phyloP scores from a whole-genome alignment of 2,888 invertebrate species.

The Nomada ferruginata region DNA sequence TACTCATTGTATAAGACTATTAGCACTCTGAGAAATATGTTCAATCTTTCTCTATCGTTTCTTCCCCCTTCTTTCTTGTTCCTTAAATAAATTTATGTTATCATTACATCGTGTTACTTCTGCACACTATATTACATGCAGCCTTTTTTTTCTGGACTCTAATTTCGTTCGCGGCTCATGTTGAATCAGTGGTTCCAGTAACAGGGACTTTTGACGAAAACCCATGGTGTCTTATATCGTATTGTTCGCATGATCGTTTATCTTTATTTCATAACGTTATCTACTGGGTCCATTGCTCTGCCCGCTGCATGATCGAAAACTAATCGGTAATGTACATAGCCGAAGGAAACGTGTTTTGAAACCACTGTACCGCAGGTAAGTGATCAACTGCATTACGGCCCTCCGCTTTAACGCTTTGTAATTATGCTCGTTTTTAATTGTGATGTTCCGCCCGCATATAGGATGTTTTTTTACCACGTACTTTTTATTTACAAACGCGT shows the following conservation, averaged over 20 bases:
- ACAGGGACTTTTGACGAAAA: conserved; percentile 56
- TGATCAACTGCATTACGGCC: conserved; percentile 76
- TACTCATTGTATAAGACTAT: conserved; percentile 79
- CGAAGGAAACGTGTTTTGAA: conserved; percentile 47
- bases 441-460: conserved; percentile 52
- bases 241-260: conserved; percentile 78
- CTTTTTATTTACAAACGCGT: conserved; percentile 4
- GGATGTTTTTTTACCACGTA: conserved; percentile 16
- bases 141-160: conserved; percentile 61
- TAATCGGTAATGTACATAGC: conserved; percentile 79
- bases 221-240: conserved; percentile 60
- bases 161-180: conserved; percentile 17
- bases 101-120: conserved; percentile 58
- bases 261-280: conserved; percentile 77
- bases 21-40: conserved; percentile 73
- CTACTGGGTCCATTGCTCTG: conserved; percentile 80
- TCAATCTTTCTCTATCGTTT: conserved; percentile 68
- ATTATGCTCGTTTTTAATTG: conserved; percentile 57
- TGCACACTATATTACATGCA: conserved; percentile 41
- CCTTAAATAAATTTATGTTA: conserved; percentile 52
- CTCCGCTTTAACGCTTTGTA: conserved; percentile 70
- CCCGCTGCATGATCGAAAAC: conserved; percentile 81
- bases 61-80: conserved; percentile 26
- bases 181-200: conserved; percentile 56
- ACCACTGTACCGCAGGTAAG: conserved; percentile 73